Base-by-base conservation (phyloP, 2,888 invertebrate genomes). In the Noctua janthina region DNA sequence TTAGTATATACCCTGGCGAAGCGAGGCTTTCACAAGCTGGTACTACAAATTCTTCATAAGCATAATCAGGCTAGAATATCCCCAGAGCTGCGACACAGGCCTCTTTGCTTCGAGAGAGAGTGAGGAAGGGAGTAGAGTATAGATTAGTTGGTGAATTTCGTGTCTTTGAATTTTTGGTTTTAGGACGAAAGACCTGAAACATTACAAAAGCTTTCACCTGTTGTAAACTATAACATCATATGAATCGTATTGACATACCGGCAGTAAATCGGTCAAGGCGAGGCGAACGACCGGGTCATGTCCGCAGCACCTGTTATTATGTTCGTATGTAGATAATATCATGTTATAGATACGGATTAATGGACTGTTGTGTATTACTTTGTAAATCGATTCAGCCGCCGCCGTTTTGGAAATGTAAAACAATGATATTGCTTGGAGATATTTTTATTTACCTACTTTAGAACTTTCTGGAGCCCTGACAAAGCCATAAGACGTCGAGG, bases 231-330 rank as follows among this genome's bases (percentile, higher is more conserved):
- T 54, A 15, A 64, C 64, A 67, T 39, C 23, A 46, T 6, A 39
- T 66, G 29, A 56, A 56, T 56, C 17, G 62, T 82, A 71, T 74
- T 71, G 86, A 82, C 62, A 74, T 49, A 49, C 46, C 15, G 39
- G 54, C 71, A 64, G 54, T 74, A 84, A 83, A 68, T 72, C 78
- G 84, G 84, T 86, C 87, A 84, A 86, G 84, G 83, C 54, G 73
- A 76, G 76, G 79, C 49, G 67, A 68, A 8, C 49, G 43, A 66
- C 17, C 77, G 74, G 83, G 73, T 64, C 74, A 51, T 23, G 81
- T 78, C 85, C 10, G 74, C 10, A 64, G 39, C 87, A 77, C 56
- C 78, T 66, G 78, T 15, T 68, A 29, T 51, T 39, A 59, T 59
- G 39, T 15, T 13, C 29, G 20, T 17, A 43, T 67, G 43, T 83